phyloP scores from a whole-genome alignment of 2,113 vertebrate species.

The Camelus bactrianus region DNA sequence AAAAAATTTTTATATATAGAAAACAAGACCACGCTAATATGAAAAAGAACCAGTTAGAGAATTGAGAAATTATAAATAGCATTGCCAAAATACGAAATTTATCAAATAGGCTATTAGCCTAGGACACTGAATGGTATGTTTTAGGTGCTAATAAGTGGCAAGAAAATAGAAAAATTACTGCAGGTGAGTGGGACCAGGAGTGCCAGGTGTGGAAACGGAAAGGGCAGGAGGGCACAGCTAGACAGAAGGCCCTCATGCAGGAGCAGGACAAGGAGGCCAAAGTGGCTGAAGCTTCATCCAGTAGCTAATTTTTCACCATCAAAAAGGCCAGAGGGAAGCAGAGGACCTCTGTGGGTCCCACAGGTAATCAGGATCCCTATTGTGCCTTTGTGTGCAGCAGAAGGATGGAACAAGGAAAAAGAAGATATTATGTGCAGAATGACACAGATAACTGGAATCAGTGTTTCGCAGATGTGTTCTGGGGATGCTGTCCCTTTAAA shows the following conservation, averaged over 20 bases:
- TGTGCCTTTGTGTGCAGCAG: background rate
- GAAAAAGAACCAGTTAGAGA: background rate
- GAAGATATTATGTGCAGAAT: background rate
- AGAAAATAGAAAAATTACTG: background rate
- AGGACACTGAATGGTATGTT: background rate
- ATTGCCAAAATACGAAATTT: constrained; percentile 25
- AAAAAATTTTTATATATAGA: background rate
- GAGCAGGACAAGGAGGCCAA: background rate
- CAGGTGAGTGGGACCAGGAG: background rate
- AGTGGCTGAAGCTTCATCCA: background rate
- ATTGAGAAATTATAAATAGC: background rate
- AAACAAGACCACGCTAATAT: background rate
- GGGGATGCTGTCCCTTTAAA: background rate
- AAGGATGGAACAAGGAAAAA: background rate
- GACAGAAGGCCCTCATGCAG: background rate
- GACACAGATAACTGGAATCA: background rate
- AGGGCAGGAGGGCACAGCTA: too few relatives aligned
- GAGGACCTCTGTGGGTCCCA: background rate
- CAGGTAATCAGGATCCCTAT: background rate
- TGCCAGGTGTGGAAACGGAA: background rate
- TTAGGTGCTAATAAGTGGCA: background rate
- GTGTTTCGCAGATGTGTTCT: background rate
- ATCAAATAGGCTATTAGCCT: background rate
- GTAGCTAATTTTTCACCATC: background rate
- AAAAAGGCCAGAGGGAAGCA: background rate